Evolutionary conservation across 2,797 vertebrate species (phyloP).

Genomic region (Champsocephalus esox): DNA sequence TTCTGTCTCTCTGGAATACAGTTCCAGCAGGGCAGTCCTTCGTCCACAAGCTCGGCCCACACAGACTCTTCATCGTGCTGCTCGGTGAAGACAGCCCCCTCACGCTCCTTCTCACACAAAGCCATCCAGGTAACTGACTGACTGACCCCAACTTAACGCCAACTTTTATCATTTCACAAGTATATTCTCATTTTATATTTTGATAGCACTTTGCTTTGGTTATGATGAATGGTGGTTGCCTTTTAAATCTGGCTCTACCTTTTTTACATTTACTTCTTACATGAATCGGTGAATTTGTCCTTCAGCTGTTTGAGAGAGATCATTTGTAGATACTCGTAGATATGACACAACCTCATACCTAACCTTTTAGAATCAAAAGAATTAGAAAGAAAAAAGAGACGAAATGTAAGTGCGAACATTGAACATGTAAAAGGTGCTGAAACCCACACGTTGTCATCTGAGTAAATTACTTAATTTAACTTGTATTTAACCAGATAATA

Average conservation of each 20-base stretch:
- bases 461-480: background rate
- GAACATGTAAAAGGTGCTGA: conserved; percentile 25
- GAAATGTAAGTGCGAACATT: conserved; percentile 10
- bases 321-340: background rate
- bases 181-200: conserved; percentile 1
- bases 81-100: conserved; percentile 89
- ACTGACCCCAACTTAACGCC: background rate
- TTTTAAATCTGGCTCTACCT: background rate
- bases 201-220: background rate
- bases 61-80: conserved; percentile 93
- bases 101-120: conserved; percentile 88
- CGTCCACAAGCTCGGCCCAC: conserved; percentile 92
- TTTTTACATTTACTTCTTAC: background rate
- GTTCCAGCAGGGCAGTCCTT: conserved; percentile 96
- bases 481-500: too few species aligned
- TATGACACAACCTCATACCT: background rate
- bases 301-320: background rate
- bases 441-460: conserved; percentile 1
- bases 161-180: background rate
- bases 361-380: conserved; percentile 6
- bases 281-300: background rate
- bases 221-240: background rate
- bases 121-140: conserved; percentile 90
- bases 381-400: background rate
- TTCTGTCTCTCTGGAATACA: conserved; percentile 58